Conservation (phyloP, 2,888 invertebrate genomes). For the Melinaea menophilus region DNA sequence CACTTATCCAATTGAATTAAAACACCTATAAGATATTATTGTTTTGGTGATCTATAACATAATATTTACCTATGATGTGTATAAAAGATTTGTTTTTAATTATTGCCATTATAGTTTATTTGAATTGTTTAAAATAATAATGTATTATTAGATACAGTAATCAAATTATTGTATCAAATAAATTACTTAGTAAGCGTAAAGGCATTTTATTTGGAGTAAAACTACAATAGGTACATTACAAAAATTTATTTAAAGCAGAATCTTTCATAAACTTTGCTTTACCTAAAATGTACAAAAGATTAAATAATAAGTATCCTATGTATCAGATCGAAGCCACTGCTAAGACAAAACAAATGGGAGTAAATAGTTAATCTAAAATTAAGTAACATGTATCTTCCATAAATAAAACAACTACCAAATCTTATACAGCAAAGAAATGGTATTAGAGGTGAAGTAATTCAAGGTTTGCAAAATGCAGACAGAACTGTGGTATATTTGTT, state of each 20-base stretch:
- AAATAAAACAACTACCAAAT: conserved; percentile 39
- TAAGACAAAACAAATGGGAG: conserved; percentile 17
- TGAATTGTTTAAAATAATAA: not conserved
- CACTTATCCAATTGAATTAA: too few relatives aligned
- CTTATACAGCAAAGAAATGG: not conserved
- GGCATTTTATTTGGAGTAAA: conserved; percentile 26
- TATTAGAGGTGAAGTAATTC: not conserved
- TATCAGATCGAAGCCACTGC: conserved; percentile 15
- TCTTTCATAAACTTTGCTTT: conserved; percentile 58
- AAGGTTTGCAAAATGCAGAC: not conserved
- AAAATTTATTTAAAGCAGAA: conserved; percentile 70
- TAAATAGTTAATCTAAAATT: conserved; percentile 47
- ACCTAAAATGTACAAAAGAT: conserved; percentile 43
- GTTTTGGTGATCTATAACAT: too few relatives aligned
- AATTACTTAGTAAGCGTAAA: not conserved
- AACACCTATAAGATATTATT: too few relatives aligned
- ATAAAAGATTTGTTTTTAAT: too few relatives aligned
- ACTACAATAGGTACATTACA: conserved; percentile 52
- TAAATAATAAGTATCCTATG: conserved; percentile 33
- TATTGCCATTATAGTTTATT: not conserved
- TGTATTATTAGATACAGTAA: not conserved
- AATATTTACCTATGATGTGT: too few relatives aligned
- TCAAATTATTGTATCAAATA: not conserved
- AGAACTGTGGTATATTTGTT: not conserved
- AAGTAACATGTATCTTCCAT: conserved; percentile 51